A percentile compares a stretch with the other conserved stretches of the same genome.
These are phyloP conservation scores for Panzeria rudis DNA, from an alignment of 2,888 invertebrate species.

Conservation along the genomic window DNA sequence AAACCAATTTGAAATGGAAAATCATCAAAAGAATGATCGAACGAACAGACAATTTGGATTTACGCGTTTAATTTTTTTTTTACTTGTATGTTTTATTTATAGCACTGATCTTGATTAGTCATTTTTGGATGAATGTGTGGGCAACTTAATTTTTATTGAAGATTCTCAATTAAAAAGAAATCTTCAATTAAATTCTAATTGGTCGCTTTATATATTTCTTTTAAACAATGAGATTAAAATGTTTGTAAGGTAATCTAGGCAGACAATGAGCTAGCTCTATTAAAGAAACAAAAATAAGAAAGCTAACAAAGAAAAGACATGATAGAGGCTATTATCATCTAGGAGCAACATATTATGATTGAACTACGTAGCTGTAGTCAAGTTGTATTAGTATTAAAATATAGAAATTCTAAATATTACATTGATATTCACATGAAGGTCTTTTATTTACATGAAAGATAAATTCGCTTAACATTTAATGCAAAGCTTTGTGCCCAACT, in stretches of 20 bases:
- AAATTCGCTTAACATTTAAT: too few species aligned
- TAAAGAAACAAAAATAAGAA: too few species aligned
- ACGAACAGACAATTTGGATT: constrained; percentile 44
- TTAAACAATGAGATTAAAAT: constrained; percentile 8
- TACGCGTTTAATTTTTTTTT: constrained; percentile 1
- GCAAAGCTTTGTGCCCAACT: too few species aligned
- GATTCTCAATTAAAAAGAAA: constrained; percentile 74
- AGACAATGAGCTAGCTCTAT: neutral
- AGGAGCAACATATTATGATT: too few species aligned
- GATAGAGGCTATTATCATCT: too few species aligned
- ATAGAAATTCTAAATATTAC: too few species aligned
- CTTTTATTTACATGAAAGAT: too few species aligned
- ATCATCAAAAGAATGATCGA: constrained; percentile 38
- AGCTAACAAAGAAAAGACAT: too few species aligned
- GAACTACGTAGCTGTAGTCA: too few species aligned
- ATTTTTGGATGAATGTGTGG: constrained; percentile 53
- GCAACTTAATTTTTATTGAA: constrained; percentile 73
- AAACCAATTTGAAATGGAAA: constrained; percentile 22
- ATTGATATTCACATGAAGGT: too few species aligned
- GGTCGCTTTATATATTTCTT: constrained; percentile 55
- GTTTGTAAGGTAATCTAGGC: neutral
- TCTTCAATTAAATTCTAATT: constrained; percentile 73
- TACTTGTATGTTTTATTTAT: neutral
- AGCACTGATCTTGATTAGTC: constrained; percentile 26
- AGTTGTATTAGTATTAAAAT: too few species aligned